Evolutionary conservation across 2,888 invertebrate genomes (phyloP), one percentile per base, ranked within the genome.

Genomic region (Seira musarum): DNA sequence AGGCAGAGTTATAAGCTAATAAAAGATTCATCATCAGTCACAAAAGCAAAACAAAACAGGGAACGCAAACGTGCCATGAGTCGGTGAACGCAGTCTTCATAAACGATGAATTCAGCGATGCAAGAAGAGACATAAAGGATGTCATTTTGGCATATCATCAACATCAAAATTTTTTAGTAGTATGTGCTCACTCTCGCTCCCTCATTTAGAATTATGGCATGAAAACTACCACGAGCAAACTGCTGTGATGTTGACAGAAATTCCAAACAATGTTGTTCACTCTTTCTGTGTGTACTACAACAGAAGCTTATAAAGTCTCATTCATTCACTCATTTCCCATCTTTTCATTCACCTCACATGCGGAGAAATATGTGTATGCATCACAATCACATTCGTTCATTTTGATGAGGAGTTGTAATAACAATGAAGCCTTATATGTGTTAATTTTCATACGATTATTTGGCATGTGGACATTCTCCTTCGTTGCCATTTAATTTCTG

Each of bases 101-200:
- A 30, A 30, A 30, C 30, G 30, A 30, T 30, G 30, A 30, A 30
- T 30, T 2, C 30, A 30, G 30, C 30, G 30, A 30, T 8, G 6
- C 53, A 53, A 53, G 53, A 53, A 53, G n/a, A 53, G 53, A 17
- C 53, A 53, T 53, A 53, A 17, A 53, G 53, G 53, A 53, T 53
- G 53, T 53, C 53, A 53, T 53, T 53, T 53, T 53, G 53, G 53
- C 53, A 53, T 53, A n/a, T 17, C 53, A 53, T 53, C 53, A 53
- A 53, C 53, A 53, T 53, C 53, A 17, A 53, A 17, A 53, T 53
- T 53, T 53, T 17, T 53, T 30, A 30, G 30, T 30, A 30, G 2
- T 30, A 30, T 30, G 30, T 30, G 30, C 30, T 30, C 30, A 30
- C 30, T 30, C 30, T 53, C 53, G 53, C 15, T n/a, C 15, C 2